Percentiles rank a stretch among this genome's conserved stretches.
Conservation (phyloP, 2,113 vertebrate species). For the Columbina picui region DNA sequence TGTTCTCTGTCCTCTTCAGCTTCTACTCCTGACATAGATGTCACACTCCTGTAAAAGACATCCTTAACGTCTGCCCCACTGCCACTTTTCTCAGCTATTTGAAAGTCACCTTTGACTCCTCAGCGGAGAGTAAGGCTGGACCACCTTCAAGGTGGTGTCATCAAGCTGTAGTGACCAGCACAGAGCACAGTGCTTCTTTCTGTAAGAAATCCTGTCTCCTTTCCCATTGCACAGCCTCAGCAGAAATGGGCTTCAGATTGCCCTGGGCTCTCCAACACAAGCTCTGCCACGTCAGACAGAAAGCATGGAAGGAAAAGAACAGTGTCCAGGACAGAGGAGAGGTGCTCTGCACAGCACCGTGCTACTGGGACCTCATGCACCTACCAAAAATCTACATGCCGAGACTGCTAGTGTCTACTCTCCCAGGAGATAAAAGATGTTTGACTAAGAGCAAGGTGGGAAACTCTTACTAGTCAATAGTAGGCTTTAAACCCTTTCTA, state of each 20-base stretch:
- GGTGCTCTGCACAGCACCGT: rapidly evolving
- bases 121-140: rapidly evolving
- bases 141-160: background rate
- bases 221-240: background rate
- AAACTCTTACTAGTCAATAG: background rate
- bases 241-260: background rate
- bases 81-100: background rate
- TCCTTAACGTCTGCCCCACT: background rate
- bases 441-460: background rate
- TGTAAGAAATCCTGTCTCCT: background rate
- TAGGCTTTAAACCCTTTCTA: background rate
- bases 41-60: background rate
- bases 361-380: rapidly evolving
- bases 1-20: background rate
- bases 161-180: background rate
- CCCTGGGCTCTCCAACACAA: background rate
- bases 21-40: background rate
- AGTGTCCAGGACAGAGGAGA: rapidly evolving
- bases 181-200: background rate
- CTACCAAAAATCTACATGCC: background rate
- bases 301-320: rapidly evolving
- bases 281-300: background rate
- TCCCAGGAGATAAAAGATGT: background rate
- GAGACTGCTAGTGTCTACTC: background rate
- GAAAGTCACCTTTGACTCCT: background rate